Evolutionary conservation across 1,140 invertebrate genomes (phyloP).

Genomic region (Andricus grossulariae): DNA sequence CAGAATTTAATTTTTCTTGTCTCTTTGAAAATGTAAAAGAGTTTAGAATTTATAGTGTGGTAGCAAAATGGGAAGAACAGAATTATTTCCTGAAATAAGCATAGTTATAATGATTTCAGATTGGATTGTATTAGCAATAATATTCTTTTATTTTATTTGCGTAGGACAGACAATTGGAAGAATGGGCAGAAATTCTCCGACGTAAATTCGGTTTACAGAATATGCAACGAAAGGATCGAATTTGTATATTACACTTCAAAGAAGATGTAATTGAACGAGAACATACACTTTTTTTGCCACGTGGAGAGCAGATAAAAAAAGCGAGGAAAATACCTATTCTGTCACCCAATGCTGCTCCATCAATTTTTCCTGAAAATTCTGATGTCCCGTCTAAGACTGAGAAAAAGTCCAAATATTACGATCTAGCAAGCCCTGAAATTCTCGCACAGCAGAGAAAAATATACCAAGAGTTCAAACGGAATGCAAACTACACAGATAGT

Average conservation of each 20-base stretch:
- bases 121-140: background rate
- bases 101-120: too few relatives aligned
- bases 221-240: background rate
- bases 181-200: slow-evolving; percentile 1
- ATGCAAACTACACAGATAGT: background rate
- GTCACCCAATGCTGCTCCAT: background rate
- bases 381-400: background rate
- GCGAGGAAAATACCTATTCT: background rate
- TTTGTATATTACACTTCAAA: slow-evolving; percentile 14
- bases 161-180: background rate
- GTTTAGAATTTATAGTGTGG: too few relatives aligned
- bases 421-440: background rate
- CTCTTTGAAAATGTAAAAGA: too few relatives aligned
- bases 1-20: too few relatives aligned
- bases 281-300: background rate
- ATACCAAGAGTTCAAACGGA: too few relatives aligned
- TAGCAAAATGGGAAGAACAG: too few relatives aligned
- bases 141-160: slow-evolving; percentile 8
- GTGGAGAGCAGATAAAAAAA: background rate
- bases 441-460: background rate
- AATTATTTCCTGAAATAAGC: too few relatives aligned
- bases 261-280: slow-evolving; percentile 13
- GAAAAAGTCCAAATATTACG: background rate
- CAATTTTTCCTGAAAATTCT: background rate
- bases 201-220: background rate